Percentiles rank a stretch among this genome's conserved stretches.
Evolutionary conservation across 2,113 vertebrate species (phyloP).

Genomic region (Pygoscelis adeliae): DNA sequence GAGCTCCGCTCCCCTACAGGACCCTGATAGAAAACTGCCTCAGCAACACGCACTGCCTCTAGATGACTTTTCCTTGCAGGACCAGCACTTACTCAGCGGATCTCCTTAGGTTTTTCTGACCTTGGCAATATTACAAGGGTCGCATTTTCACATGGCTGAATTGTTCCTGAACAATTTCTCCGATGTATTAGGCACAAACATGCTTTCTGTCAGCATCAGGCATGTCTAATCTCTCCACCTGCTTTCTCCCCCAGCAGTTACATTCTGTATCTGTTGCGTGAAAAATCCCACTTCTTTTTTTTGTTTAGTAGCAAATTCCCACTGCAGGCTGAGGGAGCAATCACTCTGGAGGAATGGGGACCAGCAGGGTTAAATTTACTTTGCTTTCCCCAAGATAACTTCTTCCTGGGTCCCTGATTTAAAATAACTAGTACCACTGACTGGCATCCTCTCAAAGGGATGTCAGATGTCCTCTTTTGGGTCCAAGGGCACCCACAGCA

Average conservation of each 20-base stretch:
- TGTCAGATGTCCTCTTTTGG: background rate
- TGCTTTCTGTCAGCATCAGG: background rate
- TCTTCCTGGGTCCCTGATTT: background rate
- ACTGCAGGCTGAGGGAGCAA: background rate
- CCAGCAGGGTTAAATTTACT: background rate
- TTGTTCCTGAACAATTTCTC: background rate
- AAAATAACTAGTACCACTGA: background rate
- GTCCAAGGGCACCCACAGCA: background rate
- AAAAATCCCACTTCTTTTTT: background rate
- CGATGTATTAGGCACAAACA: background rate
- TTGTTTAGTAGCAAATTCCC: background rate
- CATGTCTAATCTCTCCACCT: slow-evolving; percentile 5
- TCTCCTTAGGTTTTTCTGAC: slow-evolving; percentile 9
- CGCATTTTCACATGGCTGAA: background rate
- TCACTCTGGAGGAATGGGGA: background rate
- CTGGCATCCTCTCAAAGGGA: background rate
- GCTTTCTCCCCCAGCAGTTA: background rate
- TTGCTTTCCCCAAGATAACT: background rate
- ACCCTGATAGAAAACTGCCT: background rate
- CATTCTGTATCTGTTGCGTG: background rate
- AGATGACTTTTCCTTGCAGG: background rate
- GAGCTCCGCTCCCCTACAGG: background rate
- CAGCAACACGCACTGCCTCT: rapidly evolving
- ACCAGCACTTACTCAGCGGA: background rate
- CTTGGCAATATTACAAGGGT: slow-evolving; percentile 1